phyloP scores from a whole-genome alignment of 2,888 invertebrate genomes.

The Amaurobius ferox region DNA sequence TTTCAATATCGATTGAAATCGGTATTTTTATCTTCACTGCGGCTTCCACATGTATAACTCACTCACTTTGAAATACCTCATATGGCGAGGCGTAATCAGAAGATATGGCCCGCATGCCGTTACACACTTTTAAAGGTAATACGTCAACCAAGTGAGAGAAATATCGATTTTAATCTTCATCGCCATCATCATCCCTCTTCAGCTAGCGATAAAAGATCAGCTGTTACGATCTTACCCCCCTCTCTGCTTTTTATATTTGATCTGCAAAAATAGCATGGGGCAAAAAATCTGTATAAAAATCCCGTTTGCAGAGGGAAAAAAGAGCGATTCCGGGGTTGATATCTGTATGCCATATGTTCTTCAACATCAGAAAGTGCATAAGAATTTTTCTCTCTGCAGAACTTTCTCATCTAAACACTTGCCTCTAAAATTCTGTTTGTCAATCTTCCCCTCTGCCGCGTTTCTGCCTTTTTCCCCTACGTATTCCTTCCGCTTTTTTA shows the following conservation, averaged over 20 bases:
- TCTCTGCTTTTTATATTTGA: constrained; percentile 30
- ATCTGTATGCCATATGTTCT: constrained; percentile 67
- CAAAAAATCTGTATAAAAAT: constrained; percentile 34
- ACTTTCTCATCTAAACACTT: constrained; percentile 57
- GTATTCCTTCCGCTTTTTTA: constrained; percentile 20
- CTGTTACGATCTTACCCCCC: constrained; percentile 24
- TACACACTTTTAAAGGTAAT: not conserved
- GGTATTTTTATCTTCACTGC: not conserved
- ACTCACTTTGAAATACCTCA: not conserved
- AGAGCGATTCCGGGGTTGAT: constrained; percentile 33
- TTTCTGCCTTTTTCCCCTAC: not conserved
- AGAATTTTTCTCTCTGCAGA: constrained; percentile 44
- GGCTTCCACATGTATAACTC: not conserved
- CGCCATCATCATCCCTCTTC: constrained; percentile 9
- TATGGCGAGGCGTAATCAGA: not conserved
- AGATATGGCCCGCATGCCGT: not conserved
- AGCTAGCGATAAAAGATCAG: constrained; percentile 31
- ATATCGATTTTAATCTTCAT: constrained; percentile 30
- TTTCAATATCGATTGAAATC: not conserved
- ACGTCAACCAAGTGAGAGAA: constrained; percentile 4
- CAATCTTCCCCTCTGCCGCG: constrained; percentile 31
- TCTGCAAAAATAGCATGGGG: constrained; percentile 42
- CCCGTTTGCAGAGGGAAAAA: constrained; percentile 1
- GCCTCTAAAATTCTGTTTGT: constrained; percentile 55
- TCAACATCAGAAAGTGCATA: constrained; percentile 40